Percentiles rank a stretch among this genome's conserved stretches.
Conservation (phyloP, 1,140 invertebrate species). For the Heliconius eleuchia region DNA sequence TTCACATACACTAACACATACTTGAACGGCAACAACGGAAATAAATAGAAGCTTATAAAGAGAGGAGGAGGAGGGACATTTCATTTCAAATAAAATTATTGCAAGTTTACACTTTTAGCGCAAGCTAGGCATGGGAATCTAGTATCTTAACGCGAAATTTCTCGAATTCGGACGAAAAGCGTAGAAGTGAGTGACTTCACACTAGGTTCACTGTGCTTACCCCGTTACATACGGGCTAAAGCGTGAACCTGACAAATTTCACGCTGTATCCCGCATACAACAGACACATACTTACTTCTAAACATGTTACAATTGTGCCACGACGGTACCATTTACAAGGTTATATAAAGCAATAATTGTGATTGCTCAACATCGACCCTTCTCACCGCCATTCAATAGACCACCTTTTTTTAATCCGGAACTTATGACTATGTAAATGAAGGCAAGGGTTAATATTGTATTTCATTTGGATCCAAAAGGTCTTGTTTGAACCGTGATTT, state of each 20-base stretch:
- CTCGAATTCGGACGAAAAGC: too few relatives aligned
- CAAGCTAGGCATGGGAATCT: too few relatives aligned
- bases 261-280: not conserved
- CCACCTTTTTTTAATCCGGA: constrained; percentile 57
- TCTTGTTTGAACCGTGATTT: constrained; percentile 21
- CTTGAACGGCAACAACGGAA: too few relatives aligned
- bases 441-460: constrained; percentile 61
- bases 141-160: too few relatives aligned
- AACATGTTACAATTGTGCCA: not conserved
- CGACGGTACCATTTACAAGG: not conserved
- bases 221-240: too few relatives aligned
- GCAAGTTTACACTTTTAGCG: too few relatives aligned
- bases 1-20: too few relatives aligned
- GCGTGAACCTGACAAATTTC: not conserved
- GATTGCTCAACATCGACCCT: constrained; percentile 31
- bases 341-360: constrained; percentile 13
- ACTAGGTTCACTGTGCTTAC: too few relatives aligned
- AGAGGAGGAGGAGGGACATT: too few relatives aligned
- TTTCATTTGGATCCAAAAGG: constrained; percentile 49
- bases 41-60: too few relatives aligned
- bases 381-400: constrained; percentile 45
- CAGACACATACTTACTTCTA: not conserved
- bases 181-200: too few relatives aligned
- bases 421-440: constrained; percentile 63
- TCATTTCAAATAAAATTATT: too few relatives aligned